phyloP scores from a whole-genome alignment of 2,113 vertebrate species.

The Amphilophus citrinellus region DNA sequence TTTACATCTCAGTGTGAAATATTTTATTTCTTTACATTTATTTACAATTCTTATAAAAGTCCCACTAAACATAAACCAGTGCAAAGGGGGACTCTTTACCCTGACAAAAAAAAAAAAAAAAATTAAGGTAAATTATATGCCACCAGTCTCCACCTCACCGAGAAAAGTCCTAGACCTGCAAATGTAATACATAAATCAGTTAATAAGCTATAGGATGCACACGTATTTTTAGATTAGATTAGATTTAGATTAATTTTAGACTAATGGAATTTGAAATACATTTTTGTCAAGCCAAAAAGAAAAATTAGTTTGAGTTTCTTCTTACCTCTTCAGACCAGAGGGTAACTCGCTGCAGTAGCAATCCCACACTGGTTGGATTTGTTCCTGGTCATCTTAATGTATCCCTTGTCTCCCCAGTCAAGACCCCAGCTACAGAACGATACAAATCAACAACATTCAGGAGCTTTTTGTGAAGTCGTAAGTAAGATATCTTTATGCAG shows the following conservation, averaged over 20 bases:
- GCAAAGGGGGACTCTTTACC: background rate
- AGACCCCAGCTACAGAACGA: constrained; percentile 78
- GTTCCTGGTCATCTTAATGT: constrained; percentile 83
- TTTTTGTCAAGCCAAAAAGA: background rate
- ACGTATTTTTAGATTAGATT: background rate
- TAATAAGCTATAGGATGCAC: background rate
- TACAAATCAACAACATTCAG: background rate
- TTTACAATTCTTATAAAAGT: constrained; percentile 32
- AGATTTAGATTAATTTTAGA: no score
- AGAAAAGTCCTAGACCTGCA: constrained; percentile 40
- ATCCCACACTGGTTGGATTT: constrained; percentile 84
- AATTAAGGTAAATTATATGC: constrained; percentile 33
- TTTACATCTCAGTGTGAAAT: background rate
- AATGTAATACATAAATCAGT: constrained; percentile 16
- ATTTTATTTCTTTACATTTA: constrained; percentile 47
- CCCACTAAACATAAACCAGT: constrained; percentile 4
- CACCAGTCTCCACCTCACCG: background rate
- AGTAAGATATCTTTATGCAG: background rate
- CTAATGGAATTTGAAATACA: background rate
- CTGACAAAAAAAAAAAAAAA: background rate
- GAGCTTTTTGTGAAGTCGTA: background rate
- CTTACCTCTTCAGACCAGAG: constrained; percentile 74
- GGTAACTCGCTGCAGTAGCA: constrained; percentile 78
- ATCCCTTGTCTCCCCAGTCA: constrained; percentile 78
- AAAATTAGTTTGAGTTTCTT: background rate